Evolutionary conservation across 2,113 vertebrate species (phyloP), one percentile per base, ranked within the genome.

Genomic region (Lethenteron camtschaticum): DNA sequence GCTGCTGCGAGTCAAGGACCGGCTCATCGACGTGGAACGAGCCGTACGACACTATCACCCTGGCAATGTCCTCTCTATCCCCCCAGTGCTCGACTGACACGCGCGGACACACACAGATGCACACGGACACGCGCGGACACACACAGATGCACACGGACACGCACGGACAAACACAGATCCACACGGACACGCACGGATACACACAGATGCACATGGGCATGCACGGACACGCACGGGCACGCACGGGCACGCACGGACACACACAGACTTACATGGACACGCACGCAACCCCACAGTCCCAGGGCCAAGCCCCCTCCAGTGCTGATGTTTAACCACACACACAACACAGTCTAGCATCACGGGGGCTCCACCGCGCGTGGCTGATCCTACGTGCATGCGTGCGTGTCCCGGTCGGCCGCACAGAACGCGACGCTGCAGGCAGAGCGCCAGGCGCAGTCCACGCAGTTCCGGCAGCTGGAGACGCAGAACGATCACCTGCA

Each of bases 11-110:
- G 14, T 66, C 14, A 66, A 66, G 20, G 75, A 75, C 71, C 81
- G 79, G 70, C 71, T 86, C 68, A 78, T 78, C 1, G 79, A 83
- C 73, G 80, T 87, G 74, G 84, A 88, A 73, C 81, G 80, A 72
- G 81, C 81, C 76, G 87, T 89, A 73, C 76, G 82, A 77, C 55
- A 56, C 24, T 70, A 12, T 16, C 12, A 13, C 56, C 9, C 13
- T 57, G 24, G 24, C 24, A 41, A 41, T 3, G 24, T 41, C 24
- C 24, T 41, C 24, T 41, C 24, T 41, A 41, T 41, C 24, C 24
- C 20, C 24, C 24, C 24, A 41, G 24, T 41, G 24, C 24, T 41
- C 24, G 24, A 3, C 24, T 41, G 24, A 41, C 24, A 41, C 24
- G 24, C 24, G 24, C 24, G 24, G 24, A 41, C 24, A 5, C 24